Percentiles rank a stretch among this genome's conserved stretches.
Evolutionary conservation across 2,888 invertebrate species (phyloP).

Genomic region (Tetheella fluctuosa): DNA sequence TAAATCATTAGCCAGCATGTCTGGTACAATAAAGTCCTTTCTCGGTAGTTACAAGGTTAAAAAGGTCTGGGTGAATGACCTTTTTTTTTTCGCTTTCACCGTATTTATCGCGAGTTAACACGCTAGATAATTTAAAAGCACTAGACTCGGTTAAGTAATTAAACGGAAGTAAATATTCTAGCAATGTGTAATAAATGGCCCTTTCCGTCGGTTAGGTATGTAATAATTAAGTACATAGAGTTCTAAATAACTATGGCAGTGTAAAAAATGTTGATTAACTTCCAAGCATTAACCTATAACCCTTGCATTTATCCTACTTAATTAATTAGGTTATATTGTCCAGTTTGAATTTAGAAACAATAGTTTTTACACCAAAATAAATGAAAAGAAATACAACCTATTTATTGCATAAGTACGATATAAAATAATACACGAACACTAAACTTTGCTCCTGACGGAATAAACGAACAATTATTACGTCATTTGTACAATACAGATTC

Average conservation of each 20-base stretch:
- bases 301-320: too few relatives aligned
- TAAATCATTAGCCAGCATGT: constrained; percentile 54
- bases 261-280: not conserved
- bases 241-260: not conserved
- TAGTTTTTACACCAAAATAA: too few relatives aligned
- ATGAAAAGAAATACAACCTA: too few relatives aligned
- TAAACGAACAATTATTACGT: not conserved
- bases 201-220: constrained; percentile 1
- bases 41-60: constrained; percentile 64
- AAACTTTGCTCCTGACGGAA: not conserved
- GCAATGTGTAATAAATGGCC: not conserved
- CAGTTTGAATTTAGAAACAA: too few relatives aligned
- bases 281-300: not conserved
- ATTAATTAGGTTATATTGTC: too few relatives aligned
- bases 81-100: constrained; percentile 54
- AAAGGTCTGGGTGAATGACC: constrained; percentile 74
- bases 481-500: too few relatives aligned
- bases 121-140: constrained; percentile 47
- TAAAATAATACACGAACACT: too few relatives aligned
- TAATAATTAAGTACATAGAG: not conserved
- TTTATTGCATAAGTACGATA: too few relatives aligned
- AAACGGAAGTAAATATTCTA: constrained; percentile 10
- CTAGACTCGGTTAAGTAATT: constrained; percentile 44
- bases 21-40: constrained; percentile 63
- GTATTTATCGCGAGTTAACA: constrained; percentile 53